Percentiles rank a stretch among this genome's conserved stretches.
phyloP scores from a whole-genome alignment of 2,888 invertebrate species.

The Himalopsyche anomala region DNA sequence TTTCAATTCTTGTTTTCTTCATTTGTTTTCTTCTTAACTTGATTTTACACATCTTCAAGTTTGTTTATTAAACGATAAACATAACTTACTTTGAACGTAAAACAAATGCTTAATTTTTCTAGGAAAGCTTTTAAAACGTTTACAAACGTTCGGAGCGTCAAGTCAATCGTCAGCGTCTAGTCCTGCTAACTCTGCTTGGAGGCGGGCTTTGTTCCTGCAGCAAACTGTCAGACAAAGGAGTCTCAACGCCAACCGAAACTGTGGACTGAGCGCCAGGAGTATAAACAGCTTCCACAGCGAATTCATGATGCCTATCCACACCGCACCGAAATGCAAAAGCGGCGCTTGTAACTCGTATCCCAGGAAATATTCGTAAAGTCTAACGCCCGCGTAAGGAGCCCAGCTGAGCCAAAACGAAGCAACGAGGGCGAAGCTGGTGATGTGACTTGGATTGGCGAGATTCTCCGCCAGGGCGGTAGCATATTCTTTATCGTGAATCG shows the following conservation, averaged over 20 bases:
- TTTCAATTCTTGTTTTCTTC: too few species aligned
- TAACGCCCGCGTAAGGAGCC: conserved; percentile 92
- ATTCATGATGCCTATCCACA: conserved; percentile 96
- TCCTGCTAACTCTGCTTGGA: conserved; percentile 90
- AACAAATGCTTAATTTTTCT: conserved; percentile 21
- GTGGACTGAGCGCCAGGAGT: conserved; percentile 91
- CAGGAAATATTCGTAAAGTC: conserved; percentile 85
- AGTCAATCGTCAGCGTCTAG: conserved; percentile 90
- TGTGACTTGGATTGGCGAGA: conserved; percentile 92
- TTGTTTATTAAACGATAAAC: conserved; percentile 14
- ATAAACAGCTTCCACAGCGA: conserved; percentile 97
- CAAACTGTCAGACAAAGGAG: conserved; percentile 93
- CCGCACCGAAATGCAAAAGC: conserved; percentile 92
- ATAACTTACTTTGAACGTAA: conserved; percentile 28
- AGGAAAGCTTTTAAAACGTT: conserved; percentile 30
- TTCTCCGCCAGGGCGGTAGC: conserved; percentile 93
- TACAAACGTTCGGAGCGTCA: conserved; percentile 17
- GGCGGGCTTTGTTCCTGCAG: conserved; percentile 86
- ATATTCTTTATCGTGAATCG: conserved; percentile 95
- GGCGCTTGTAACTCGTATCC: conserved; percentile 83
- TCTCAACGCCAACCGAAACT: conserved; percentile 92
- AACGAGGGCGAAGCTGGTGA: conserved; percentile 96
- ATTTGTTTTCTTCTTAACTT: neutral
- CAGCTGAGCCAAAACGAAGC: conserved; percentile 95
- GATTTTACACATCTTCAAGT: neutral